Evolutionary conservation across 2,797 vertebrate genomes (phyloP), one percentile per base, ranked within the genome.

Genomic region (Phoebastria nigripes): DNA sequence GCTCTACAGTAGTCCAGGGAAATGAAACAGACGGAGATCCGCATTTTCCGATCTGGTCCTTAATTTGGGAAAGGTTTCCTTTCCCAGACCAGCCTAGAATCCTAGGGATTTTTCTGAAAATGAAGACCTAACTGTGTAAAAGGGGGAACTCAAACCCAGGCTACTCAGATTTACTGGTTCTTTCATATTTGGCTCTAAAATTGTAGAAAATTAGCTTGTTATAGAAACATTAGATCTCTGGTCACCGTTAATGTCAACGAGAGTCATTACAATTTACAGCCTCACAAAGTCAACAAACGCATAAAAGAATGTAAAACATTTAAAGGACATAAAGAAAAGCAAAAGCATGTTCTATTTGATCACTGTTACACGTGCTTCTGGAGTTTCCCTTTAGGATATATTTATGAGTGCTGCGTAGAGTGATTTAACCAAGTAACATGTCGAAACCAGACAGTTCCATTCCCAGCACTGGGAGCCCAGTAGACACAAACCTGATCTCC

Each of bases 331-430:
- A 41, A 76, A 66, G 25, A 52, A 58, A 69, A 11, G 1, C 14
- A 56, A 80, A 84, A 65, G 22, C 55, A 14, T 29, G 10, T 15
- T 82, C 62, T 37, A 24, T 54, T 58, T 70, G 29, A 19, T 79
- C 47, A 22, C 15, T 42, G 19, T n/a, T 77, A 39, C 6, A 15
- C 0, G 0, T 35, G 15, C 24, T 61, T 58, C 39, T 47, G 35
- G 29, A 80, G 12, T 37, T 89, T 65, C n/a, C 12, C 42, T 73
- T 58, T 26, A 56, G 15, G 11, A 52, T 37, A 16, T 46, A 35
- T 76, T 77, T 58, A 62, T 0, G 4, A 84, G 15, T 37, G 49
- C 22, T 59, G 8, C 1, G 2, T 11, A n/a, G 52, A 84, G 21
- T 15, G 8, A 47, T 77, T 89, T 71, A 49, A 41, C 20, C 37